Percentiles rank a stretch among this genome's conserved stretches.
These are phyloP conservation scores for Cydia strobilella DNA, from an alignment of 1,140 invertebrate genomes.

Conservation along the genomic window DNA sequence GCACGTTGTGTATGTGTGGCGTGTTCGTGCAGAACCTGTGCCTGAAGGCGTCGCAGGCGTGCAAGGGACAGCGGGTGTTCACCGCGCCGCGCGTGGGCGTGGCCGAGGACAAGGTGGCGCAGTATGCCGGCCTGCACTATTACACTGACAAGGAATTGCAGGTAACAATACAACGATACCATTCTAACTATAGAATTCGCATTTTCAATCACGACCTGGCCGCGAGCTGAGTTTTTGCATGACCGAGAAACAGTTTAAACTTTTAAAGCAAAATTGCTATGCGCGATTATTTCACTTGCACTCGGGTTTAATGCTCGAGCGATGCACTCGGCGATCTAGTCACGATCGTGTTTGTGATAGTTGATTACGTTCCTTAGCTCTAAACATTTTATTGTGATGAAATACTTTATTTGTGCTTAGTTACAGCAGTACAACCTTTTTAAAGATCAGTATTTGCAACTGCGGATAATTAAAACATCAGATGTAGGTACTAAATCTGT, in stretches of 20 bases:
- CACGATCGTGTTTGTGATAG: conserved; percentile 19
- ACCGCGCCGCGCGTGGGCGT: conserved; percentile 91
- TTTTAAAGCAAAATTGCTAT: conserved; percentile 13
- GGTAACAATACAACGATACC: conserved; percentile 64
- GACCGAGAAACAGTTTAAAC: conserved; percentile 12
- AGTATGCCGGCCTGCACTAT: conserved; percentile 94
- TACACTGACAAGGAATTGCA: conserved; percentile 96
- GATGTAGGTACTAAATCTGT: no score
- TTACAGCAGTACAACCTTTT: neutral
- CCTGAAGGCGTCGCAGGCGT: conserved; percentile 91
- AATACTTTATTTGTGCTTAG: neutral
- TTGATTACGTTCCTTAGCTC: neutral
- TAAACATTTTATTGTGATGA: conserved; percentile 23
- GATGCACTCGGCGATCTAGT: conserved; percentile 27
- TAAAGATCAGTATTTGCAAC: neutral
- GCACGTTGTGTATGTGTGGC: conserved; percentile 55
- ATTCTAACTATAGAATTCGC: conserved; percentile 13
- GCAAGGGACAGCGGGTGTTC: conserved; percentile 89
- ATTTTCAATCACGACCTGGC: conserved; percentile 18
- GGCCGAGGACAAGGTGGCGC: conserved; percentile 93
- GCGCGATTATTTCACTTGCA: conserved; percentile 7
- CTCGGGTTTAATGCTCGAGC: neutral
- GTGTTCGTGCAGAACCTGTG: conserved; percentile 87
- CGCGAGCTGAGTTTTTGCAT: conserved; percentile 11
- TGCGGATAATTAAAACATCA: neutral